A percentile compares a stretch with the other conserved stretches of the same genome.
Conservation (phyloP, 2,888 invertebrate species). For the Brassicogethes aeneus region DNA sequence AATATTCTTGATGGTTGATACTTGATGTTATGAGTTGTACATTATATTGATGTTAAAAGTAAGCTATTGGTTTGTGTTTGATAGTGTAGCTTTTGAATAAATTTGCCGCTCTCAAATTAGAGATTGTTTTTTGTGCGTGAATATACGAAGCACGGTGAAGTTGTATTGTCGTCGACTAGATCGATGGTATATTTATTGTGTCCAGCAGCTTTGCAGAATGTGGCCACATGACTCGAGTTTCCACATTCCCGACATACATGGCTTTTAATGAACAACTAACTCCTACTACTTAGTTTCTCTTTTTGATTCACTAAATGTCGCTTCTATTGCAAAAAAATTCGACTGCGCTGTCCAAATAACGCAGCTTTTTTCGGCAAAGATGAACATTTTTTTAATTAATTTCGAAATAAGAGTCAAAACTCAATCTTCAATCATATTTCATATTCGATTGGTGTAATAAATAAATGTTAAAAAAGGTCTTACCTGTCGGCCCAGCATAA, state of each 20-base stretch:
- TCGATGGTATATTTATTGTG: conserved; percentile 40
- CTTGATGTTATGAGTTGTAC: too few relatives aligned
- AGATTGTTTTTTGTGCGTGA: conserved; percentile 37
- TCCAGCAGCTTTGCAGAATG: conserved; percentile 39
- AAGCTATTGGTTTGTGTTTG: too few relatives aligned
- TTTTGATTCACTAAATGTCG: conserved; percentile 5
- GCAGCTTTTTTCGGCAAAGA: too few relatives aligned
- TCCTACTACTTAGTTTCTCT: conserved; percentile 6
- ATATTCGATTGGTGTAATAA: too few relatives aligned
- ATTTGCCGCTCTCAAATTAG: conserved; percentile 12
- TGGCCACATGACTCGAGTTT: conserved; percentile 38
- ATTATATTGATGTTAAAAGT: too few relatives aligned
- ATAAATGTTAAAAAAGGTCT: conserved; percentile 35
- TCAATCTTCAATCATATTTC: too few relatives aligned
- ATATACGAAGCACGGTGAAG: conserved; percentile 35
- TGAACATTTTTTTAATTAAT: too few relatives aligned
- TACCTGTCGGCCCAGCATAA: conserved; percentile 87
- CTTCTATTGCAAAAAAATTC: too few relatives aligned
- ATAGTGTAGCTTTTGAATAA: too few relatives aligned
- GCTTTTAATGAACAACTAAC: conserved; percentile 40
- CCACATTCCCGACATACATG: conserved; percentile 42
- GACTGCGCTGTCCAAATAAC: too few relatives aligned
- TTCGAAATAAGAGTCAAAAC: too few relatives aligned
- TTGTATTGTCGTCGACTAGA: conserved; percentile 39
- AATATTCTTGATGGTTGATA: too few relatives aligned